phyloP scores from a whole-genome alignment of 2,888 invertebrate species.

The Agrenia bidenticulata region DNA sequence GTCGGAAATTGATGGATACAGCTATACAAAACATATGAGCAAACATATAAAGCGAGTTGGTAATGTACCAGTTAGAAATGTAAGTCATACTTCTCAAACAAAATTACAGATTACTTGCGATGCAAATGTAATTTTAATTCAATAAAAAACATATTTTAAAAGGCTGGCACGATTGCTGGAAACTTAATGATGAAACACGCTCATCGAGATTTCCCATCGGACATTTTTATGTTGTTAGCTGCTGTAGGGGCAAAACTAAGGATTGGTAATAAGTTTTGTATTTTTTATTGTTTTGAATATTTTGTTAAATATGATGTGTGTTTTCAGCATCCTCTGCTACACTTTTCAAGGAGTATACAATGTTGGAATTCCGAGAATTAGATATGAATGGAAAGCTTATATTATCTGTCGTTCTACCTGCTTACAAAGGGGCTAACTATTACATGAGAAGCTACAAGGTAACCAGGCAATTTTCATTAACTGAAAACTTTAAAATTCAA shows the following conservation, averaged over 20 bases:
- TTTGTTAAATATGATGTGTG: neutral
- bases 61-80: conserved; percentile 70
- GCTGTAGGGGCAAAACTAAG: conserved; percentile 52
- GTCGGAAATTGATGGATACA: conserved; percentile 57
- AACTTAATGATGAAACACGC: conserved; percentile 69
- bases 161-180: conserved; percentile 66
- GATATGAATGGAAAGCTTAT: conserved; percentile 20
- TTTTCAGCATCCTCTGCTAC: neutral
- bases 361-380: conserved; percentile 8
- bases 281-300: neutral
- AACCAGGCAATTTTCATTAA: neutral
- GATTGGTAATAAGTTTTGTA: conserved; percentile 52
- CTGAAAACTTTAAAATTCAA: neutral
- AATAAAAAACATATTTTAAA: neutral
- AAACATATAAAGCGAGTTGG: conserved; percentile 70
- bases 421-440: conserved; percentile 14
- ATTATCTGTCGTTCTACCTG: neutral
- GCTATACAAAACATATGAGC: conserved; percentile 63
- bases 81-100: conserved; percentile 56
- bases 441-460: conserved; percentile 20
- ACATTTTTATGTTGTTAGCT: conserved; percentile 65
- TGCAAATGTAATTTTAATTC: neutral
- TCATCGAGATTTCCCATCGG: conserved; percentile 69
- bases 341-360: conserved; percentile 7
- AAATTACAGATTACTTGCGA: neutral